A percentile compares a stretch with the other conserved stretches of the same genome.
phyloP scores from a whole-genome alignment of 2,888 invertebrate genomes.

The Thumatha senex region DNA sequence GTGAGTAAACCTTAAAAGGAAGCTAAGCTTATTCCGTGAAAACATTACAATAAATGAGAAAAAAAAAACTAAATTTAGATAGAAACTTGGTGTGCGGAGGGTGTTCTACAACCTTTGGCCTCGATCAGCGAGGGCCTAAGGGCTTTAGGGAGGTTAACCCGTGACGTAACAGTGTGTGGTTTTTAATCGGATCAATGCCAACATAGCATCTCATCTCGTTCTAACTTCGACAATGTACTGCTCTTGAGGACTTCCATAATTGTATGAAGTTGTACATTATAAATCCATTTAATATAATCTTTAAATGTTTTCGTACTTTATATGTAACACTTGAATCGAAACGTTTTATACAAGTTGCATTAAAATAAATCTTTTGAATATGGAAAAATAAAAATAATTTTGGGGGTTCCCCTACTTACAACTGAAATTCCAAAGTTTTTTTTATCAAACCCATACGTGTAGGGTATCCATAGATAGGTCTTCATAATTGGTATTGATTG shows the following conservation, averaged over 20 bases:
- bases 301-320: too few species aligned
- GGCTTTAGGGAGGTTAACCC: constrained; percentile 1
- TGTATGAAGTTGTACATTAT: neutral
- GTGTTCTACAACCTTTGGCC: neutral
- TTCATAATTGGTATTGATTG: too few species aligned
- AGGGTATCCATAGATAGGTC: too few species aligned
- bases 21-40: neutral
- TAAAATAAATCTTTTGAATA: too few species aligned
- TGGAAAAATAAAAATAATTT: too few species aligned
- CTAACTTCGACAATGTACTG: neutral
- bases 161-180: constrained; percentile 4
- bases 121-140: neutral
- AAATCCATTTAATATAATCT: neutral
- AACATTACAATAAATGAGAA: neutral
- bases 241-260: neutral
- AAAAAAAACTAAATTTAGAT: neutral
- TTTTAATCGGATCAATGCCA: constrained; percentile 4
- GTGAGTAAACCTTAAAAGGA: neutral
- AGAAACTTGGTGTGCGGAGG: neutral
- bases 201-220: neutral
- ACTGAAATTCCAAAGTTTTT: too few species aligned
- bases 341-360: too few species aligned
- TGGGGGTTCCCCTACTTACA: too few species aligned
- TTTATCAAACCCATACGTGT: too few species aligned
- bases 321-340: too few species aligned